Conservation (phyloP, 2,888 invertebrate genomes). For the Smittia aterrima region DNA sequence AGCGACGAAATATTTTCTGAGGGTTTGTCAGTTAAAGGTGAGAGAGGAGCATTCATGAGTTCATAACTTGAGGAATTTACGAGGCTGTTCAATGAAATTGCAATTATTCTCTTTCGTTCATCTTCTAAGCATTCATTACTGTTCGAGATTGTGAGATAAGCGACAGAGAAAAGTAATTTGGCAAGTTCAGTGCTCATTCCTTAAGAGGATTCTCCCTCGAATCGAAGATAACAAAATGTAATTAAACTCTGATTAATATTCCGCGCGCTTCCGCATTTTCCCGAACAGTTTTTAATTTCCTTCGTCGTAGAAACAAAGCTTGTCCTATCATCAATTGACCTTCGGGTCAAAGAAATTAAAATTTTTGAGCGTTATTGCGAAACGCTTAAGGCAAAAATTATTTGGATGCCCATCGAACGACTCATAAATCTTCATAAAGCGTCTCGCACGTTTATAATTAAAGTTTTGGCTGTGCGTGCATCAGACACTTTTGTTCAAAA, state of each 20-base stretch:
- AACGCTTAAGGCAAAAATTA: background rate
- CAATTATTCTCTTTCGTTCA: background rate
- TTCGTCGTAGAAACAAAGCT: background rate
- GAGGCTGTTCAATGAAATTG: background rate
- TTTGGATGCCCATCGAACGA: background rate
- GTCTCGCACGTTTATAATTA: background rate
- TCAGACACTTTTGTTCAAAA: background rate
- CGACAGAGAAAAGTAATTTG: constrained; percentile 10
- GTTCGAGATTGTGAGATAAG: background rate
- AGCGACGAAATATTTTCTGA: background rate
- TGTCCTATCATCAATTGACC: background rate
- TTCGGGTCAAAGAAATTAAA: background rate
- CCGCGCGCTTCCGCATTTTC: background rate
- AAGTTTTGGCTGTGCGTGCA: background rate
- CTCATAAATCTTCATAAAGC: background rate
- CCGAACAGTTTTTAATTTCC: background rate
- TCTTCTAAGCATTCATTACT: background rate
- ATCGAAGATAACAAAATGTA: background rate
- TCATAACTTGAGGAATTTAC: background rate
- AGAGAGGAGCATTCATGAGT: background rate
- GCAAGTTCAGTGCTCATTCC: background rate
- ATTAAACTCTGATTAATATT: constrained; percentile 23
- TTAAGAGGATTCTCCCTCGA: background rate
- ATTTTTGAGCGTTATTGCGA: background rate
- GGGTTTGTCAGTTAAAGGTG: background rate